These are phyloP conservation scores for Lasius platythorax DNA, from an alignment of 2,888 invertebrate genomes.

Conservation along the genomic window DNA sequence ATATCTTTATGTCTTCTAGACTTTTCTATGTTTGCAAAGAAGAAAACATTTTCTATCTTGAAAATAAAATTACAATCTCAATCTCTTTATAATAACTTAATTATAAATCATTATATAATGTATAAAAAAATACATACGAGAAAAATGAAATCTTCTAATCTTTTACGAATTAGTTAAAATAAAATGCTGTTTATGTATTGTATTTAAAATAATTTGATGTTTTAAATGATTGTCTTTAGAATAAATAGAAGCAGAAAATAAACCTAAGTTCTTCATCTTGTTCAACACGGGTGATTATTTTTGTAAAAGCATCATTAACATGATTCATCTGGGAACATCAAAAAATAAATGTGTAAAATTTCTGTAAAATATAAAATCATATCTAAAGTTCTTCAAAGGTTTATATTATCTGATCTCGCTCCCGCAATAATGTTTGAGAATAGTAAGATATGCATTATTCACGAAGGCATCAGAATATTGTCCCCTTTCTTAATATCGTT, in stretches of 20 bases:
- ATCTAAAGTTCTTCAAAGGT: constrained; percentile 41
- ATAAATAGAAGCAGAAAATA: neutral
- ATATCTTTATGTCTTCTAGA: neutral
- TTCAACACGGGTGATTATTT: neutral
- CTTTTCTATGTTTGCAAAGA: neutral
- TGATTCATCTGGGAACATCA: neutral
- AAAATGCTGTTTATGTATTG: neutral
- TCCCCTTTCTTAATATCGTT: constrained; percentile 38
- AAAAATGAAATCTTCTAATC: neutral
- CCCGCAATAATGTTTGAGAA: constrained; percentile 25
- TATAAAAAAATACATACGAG: neutral
- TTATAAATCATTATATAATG: neutral
- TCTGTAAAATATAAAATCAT: constrained; percentile 33
- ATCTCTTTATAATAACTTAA: neutral
- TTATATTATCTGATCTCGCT: constrained; percentile 45
- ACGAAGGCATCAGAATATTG: constrained; percentile 34
- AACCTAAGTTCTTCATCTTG: neutral
- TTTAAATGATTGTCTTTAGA: neutral
- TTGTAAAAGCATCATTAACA: neutral
- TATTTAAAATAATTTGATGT: neutral
- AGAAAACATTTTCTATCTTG: neutral
- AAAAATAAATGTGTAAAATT: constrained; percentile 15
- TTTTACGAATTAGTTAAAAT: neutral
- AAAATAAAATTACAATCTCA: neutral
- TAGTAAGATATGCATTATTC: constrained; percentile 48